A percentile compares a stretch with the other conserved stretches of the same genome.
Conservation (phyloP, 2,888 invertebrate species). For the Eupithecia dodoneata region DNA sequence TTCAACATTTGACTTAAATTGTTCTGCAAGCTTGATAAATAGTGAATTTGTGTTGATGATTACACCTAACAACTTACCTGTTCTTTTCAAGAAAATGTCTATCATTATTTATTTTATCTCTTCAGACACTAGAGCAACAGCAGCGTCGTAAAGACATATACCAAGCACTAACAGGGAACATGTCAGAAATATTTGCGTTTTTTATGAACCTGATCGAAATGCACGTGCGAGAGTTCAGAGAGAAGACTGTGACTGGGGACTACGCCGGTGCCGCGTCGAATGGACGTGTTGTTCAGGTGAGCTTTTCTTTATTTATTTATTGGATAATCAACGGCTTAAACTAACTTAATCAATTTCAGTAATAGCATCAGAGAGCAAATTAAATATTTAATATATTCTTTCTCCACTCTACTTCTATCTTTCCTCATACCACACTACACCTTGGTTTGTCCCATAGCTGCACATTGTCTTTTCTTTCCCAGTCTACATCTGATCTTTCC, state of each 20-base stretch:
- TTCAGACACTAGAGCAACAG: slow-evolving; percentile 91
- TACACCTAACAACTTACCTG: neutral
- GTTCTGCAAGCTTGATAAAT: too few relatives aligned
- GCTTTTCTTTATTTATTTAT: neutral
- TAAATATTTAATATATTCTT: too few relatives aligned
- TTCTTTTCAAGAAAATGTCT: neutral
- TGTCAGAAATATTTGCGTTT: slow-evolving; percentile 94
- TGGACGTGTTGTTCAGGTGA: slow-evolving; percentile 89
- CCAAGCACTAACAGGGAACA: slow-evolving; percentile 93
- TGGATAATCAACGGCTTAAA: too few relatives aligned
- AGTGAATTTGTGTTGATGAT: neutral
- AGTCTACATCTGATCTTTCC: too few relatives aligned
- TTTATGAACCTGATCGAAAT: slow-evolving; percentile 91
- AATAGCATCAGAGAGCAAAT: too few relatives aligned
- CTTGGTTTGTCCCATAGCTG: neutral
- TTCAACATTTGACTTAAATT: neutral
- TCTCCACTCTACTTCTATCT: neutral
- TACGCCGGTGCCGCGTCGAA: slow-evolving; percentile 88
- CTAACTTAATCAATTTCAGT: too few relatives aligned
- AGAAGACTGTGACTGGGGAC: slow-evolving; percentile 86
- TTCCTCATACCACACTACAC: neutral
- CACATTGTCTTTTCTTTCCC: too few relatives aligned
- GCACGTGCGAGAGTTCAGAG: slow-evolving; percentile 90
- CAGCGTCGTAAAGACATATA: slow-evolving; percentile 96
- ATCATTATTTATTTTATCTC: neutral